Evolutionary conservation across 2,888 invertebrate species (phyloP).

Genomic region (Cyrtodaria siliqua): DNA sequence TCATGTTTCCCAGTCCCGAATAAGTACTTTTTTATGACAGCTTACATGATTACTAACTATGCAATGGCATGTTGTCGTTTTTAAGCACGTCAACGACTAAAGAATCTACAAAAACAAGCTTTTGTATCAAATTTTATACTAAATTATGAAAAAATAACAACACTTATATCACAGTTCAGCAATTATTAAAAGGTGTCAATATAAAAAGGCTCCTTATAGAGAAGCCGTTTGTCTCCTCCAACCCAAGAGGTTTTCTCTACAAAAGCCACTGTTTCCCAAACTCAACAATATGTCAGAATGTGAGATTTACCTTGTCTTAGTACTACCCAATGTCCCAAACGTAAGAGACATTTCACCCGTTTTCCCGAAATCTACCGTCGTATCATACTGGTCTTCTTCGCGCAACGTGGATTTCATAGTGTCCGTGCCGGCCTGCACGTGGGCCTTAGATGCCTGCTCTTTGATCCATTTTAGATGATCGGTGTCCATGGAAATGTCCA

Average conservation of each 20-base stretch:
- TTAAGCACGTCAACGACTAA: too few relatives aligned
- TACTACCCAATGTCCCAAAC: conserved; percentile 66
- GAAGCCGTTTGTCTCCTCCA: background rate
- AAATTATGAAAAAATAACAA: too few relatives aligned
- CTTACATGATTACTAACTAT: too few relatives aligned
- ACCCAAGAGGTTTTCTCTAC: too few relatives aligned
- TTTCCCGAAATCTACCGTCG: conserved; percentile 64
- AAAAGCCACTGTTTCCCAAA: conserved; percentile 2
- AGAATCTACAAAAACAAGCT: too few relatives aligned
- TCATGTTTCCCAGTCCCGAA: too few relatives aligned
- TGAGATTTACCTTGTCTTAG: conserved; percentile 63
- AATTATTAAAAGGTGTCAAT: too few relatives aligned
- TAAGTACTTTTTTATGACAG: too few relatives aligned
- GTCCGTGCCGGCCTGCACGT: conserved; percentile 66
- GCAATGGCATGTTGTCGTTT: too few relatives aligned
- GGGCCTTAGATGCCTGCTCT: conserved; percentile 80
- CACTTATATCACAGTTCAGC: too few relatives aligned
- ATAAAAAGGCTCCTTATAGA: background rate
- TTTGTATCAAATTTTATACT: too few relatives aligned
- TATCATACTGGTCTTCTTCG: conserved; percentile 55
- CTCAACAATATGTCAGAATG: background rate
- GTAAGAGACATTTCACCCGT: conserved; percentile 66
- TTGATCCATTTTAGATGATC: conserved; percentile 84
- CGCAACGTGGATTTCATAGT: conserved; percentile 54
- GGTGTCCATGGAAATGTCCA: conserved; percentile 84